Base-by-base conservation (phyloP, 1,140 invertebrate species). In the Tetranychus urticae region DNA sequence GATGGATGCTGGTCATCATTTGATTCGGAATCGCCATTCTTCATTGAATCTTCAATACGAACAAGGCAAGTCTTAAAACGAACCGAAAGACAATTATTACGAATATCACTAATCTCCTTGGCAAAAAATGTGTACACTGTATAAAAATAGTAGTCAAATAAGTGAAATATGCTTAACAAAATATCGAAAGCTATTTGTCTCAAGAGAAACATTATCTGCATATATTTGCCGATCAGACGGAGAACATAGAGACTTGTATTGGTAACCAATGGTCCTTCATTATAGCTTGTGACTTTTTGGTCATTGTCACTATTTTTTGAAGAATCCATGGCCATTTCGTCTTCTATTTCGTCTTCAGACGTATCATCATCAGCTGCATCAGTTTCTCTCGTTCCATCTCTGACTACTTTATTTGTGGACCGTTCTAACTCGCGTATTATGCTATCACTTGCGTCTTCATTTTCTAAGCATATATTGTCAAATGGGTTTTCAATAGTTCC, bases 241-340 rank as follows among this genome's bases (percentile, higher is more conserved):
- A 97, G 72, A 3, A 98, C 82, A 64, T 88, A 90, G 14, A 98
- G 70, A 0, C 90, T 87, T 2, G 93, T 96, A 69, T 96, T 97
- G 8, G 92, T 93, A 0, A 87, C 74, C 23, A 58, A 45, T 14
- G 23, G 23, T 39, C 37, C 37, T 58, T 56, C 55, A n/a, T 12
- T 58, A 10, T 58, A 42, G 8, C 13, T 37, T 12, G 3, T 13
- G 13, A 34, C 39, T 42, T 10, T 13, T 35, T 56, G 6, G 31
- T 56, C 23, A 4, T 58, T 45, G 1, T 58, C 14, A 31, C n/a
- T 12, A 39, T 6, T n/a, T 13, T 31, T 34, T 45, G 37, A 45
- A 45, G n/a, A 31, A 23, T 45, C 57, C 45, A 31, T 33, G 4
- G 14, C 12, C 14, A 45, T 58, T 45, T 58, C 57, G n/a, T 58